Percentiles rank a stretch among this genome's conserved stretches.
Conservation (phyloP, 2,113 vertebrate species). For the Odocoileus hemionus region DNA sequence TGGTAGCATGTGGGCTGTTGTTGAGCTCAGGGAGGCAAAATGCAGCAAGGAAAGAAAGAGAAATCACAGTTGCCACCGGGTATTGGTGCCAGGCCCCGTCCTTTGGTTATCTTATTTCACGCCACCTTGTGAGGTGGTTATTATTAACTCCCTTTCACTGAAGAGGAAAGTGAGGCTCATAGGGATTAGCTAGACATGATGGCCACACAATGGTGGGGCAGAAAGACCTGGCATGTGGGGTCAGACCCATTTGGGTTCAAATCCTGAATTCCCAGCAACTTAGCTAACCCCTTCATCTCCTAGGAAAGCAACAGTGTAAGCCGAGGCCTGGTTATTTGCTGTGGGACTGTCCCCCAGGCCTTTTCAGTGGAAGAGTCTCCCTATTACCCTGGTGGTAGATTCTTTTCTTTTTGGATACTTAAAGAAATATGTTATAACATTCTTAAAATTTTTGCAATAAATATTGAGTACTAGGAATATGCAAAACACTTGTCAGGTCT, state of each 20-base stretch:
- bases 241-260: not conserved
- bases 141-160: not conserved
- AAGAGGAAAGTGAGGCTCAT: not conserved
- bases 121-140: not conserved
- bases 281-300: not conserved
- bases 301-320: not conserved
- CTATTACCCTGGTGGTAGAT: not conserved
- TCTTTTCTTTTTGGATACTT: not conserved
- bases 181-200: not conserved
- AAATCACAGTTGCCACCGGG: not conserved
- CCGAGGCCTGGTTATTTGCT: not conserved
- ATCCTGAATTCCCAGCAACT: not conserved
- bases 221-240: not conserved
- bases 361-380: not conserved
- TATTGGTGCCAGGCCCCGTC: not conserved
- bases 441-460: not conserved
- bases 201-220: not conserved
- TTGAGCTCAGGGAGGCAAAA: slow-evolving; percentile 13
- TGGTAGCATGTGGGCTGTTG: not conserved
- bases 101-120: not conserved
- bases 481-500: not conserved
- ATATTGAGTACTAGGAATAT: not conserved
- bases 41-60: not conserved
- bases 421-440: not conserved
- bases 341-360: not conserved